Percentiles rank a stretch among this genome's conserved stretches.
Conservation (phyloP, 2,113 vertebrate species). For the Mesoclemmys tuberculata region DNA sequence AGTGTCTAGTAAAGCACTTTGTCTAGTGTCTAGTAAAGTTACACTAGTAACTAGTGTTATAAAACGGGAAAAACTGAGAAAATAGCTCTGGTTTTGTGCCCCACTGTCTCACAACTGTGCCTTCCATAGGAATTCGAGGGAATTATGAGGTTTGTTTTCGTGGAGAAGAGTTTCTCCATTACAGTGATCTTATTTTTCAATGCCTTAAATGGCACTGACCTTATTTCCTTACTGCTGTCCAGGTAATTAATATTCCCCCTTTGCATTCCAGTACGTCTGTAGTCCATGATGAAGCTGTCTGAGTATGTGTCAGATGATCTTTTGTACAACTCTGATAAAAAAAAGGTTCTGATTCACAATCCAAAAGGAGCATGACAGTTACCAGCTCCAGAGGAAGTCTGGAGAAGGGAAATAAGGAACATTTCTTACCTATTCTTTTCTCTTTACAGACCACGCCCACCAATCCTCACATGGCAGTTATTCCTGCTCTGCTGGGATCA, state of each 20-base stretch:
- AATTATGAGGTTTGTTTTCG: background rate
- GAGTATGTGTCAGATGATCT: constrained; percentile 22
- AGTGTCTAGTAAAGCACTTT: background rate
- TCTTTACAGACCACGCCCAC: background rate
- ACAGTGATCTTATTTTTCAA: background rate
- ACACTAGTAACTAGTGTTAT: background rate
- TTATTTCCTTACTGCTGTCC: background rate
- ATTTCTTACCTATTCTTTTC: background rate
- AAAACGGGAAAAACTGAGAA: background rate
- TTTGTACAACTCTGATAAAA: constrained; percentile 12
- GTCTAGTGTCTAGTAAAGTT: accelerated
- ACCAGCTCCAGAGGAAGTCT: background rate
- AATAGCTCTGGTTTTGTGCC: background rate
- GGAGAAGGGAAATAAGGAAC: background rate
- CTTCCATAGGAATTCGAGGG: background rate
- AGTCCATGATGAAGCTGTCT: constrained; percentile 47
- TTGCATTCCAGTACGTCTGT: constrained; percentile 9
- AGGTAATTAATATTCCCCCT: background rate
- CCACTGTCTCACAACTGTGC: background rate
- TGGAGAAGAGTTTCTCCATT: background rate
- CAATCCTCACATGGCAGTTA: background rate
- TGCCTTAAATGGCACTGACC: background rate
- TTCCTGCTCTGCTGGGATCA: background rate
- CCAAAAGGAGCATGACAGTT: constrained; percentile 17
- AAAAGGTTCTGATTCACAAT: background rate